These are phyloP conservation scores for Leuctra nigra DNA, from an alignment of 2,888 invertebrate species.

Conservation along the genomic window DNA sequence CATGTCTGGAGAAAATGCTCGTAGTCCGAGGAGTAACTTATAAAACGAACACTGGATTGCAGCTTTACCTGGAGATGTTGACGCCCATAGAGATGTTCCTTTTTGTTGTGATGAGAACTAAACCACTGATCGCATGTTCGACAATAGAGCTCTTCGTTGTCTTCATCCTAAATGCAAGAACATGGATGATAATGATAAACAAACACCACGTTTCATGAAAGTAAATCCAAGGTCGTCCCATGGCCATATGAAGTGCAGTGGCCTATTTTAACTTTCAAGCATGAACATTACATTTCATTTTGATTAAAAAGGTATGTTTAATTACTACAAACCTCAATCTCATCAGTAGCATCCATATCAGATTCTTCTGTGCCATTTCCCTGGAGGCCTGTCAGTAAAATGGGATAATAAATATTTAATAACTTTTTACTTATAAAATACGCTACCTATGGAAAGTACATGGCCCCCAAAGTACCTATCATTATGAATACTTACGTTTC, in stretches of 20 bases:
- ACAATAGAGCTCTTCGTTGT: conserved; percentile 50
- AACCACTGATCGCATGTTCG: conserved; percentile 53
- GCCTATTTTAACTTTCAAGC: too few species aligned
- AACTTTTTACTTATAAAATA: too few species aligned
- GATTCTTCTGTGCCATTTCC: conserved; percentile 37
- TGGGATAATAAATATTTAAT: conserved; percentile 4
- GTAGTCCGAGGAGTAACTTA: too few species aligned
- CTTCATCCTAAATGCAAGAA: conserved; percentile 43
- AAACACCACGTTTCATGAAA: neutral
- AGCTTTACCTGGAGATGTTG: conserved; percentile 46
- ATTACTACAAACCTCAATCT: conserved; percentile 41
- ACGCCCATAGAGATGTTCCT: conserved; percentile 50
- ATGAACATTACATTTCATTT: too few species aligned
- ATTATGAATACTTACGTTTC: conserved; percentile 36
- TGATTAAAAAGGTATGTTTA: neutral
- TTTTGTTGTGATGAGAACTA: conserved; percentile 50
- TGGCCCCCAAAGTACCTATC: too few species aligned
- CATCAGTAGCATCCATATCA: conserved; percentile 48
- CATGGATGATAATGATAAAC: too few species aligned
- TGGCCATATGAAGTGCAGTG: too few species aligned
- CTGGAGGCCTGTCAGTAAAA: conserved; percentile 29
- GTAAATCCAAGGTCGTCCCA: too few species aligned
- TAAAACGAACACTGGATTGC: too few species aligned
- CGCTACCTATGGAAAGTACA: too few species aligned
- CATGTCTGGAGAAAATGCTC: too few species aligned